Evolutionary conservation across 2,113 vertebrate species (phyloP), one percentile per base, ranked within the genome.

Genomic region (Ciconia boyciana): DNA sequence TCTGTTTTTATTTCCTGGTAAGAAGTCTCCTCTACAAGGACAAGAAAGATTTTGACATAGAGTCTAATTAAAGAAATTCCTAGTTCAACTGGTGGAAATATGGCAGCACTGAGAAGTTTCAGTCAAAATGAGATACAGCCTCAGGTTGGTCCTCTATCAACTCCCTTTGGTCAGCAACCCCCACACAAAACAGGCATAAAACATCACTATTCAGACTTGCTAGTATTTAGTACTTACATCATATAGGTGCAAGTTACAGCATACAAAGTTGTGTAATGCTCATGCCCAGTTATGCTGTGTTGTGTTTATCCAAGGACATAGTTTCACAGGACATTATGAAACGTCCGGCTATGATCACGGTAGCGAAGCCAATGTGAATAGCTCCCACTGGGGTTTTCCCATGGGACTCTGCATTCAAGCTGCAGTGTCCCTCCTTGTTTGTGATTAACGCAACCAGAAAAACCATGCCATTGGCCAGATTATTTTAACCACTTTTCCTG

Each of bases 241-340:
- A 34, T 29, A 2, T 2, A 65, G n/a, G 31, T 65, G 19, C 17
- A 52, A 4, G 13, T 39, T 13, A 26, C 5, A 55, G 41, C 46
- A 58, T 51, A 28, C n/a, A 2, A 74, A n/a, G 24, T 4, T 31
- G 24, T 2, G 0, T 10, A 41, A 5, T 4, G 26, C 3, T 36
- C 55, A 16, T 60, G 16, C 43, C 12, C 31, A 25, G 7, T 2
- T 34, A 17, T 19, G 16, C 10, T 5, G 6, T 6, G 20, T 2
- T 8, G 2, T 43, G 9, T 57, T 72, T 55, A 16, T 58, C 52
- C 62, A 51, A 52, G 32, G 19, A 16, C 52, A 71, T 5, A n/a
- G 13, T 54, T 72, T 19, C 82, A 49, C 43, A 58, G 7, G 62
- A 54, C 43, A 9, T 4, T 9, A 9, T 39, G 39, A 39, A 39